Evolutionary conservation across 2,113 vertebrate species (phyloP), one percentile per base, ranked within the genome.

Genomic region (Sisor rabdophorus): DNA sequence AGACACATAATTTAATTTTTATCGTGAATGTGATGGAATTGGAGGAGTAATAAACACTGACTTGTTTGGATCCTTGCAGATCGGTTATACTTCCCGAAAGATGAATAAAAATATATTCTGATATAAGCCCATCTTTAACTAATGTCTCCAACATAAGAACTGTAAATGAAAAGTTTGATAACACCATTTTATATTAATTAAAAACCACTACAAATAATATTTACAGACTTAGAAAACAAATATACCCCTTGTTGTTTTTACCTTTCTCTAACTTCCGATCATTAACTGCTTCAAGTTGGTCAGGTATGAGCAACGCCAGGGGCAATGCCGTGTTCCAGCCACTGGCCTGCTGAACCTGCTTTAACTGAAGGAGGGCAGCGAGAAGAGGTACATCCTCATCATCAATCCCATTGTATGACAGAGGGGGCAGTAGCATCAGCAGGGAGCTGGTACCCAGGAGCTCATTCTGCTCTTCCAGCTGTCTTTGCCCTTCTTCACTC

Each of bases 291-390:
- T 85, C 88, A 30, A 84, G 83, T 0, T 81, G 75, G 74, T 87
- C 67, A 0, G 95, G 94, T 0, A 94, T 90, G 5, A 99, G 89
- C 26, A 98, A 82, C 24, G 87, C 93, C 54, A 99, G 87, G 0
- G 95, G 95, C 52, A 96, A 82, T 0, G 93, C 69, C 0, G 93
- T 92, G 28, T 93, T 89, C 88, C 94, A 95, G 56, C 92, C 89
- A 81, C 93, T 95, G 30, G 89, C 94, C 75, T 96, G 93, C 71
- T 98, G 93, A 3, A 98, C 87, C 87, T 96, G 96, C 80, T 91
- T 96, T 71, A 98, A 87, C 86, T 98, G 95, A 47, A 98, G 89
- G 79, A 96, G 79, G 0, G 95, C 94, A 0, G 95, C 94, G 40
- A 98, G 92, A 89, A 96, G 92, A 22, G 91, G 91, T 0, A 95